A percentile compares a stretch with the other conserved stretches of the same genome.
Conservation (phyloP, 2,113 vertebrate species). For the Neofelis nebulosa region DNA sequence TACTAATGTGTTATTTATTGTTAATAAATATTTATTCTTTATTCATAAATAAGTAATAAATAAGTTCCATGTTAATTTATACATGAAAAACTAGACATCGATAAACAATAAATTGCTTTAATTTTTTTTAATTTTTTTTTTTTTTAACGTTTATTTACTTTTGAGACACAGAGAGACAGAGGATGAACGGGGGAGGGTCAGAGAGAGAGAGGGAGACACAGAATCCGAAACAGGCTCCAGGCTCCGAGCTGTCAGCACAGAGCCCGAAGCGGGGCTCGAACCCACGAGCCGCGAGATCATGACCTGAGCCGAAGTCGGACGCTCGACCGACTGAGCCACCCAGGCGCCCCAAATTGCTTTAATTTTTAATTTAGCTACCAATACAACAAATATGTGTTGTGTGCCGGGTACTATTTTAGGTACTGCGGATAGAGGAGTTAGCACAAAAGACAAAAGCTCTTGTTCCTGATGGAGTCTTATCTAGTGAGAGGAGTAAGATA, state of each 20-base stretch:
- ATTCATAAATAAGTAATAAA: neutral
- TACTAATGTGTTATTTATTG: neutral
- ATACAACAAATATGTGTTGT: neutral
- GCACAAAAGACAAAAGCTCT: constrained; percentile 2
- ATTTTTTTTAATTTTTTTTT: constrained; percentile 26
- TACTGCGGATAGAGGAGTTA: neutral
- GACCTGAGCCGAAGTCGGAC: too few species aligned
- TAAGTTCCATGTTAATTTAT: neutral
- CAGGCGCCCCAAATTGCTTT: neutral
- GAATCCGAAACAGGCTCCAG: too few species aligned
- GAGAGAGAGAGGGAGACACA: too few species aligned
- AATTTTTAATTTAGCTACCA: neutral
- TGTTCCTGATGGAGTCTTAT: neutral
- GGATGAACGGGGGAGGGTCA: too few species aligned
- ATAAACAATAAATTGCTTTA: neutral
- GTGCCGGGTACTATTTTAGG: neutral
- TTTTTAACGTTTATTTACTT: too few species aligned
- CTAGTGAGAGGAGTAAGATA: neutral
- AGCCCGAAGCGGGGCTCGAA: too few species aligned
- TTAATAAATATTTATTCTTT: neutral
- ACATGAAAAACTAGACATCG: neutral
- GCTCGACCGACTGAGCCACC: too few species aligned
- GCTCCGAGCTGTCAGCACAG: too few species aligned
- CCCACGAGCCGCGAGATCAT: too few species aligned
- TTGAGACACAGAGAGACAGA: too few species aligned